Evolutionary conservation across 1,140 invertebrate genomes (phyloP).

Genomic region (Agrypnia vestita): DNA sequence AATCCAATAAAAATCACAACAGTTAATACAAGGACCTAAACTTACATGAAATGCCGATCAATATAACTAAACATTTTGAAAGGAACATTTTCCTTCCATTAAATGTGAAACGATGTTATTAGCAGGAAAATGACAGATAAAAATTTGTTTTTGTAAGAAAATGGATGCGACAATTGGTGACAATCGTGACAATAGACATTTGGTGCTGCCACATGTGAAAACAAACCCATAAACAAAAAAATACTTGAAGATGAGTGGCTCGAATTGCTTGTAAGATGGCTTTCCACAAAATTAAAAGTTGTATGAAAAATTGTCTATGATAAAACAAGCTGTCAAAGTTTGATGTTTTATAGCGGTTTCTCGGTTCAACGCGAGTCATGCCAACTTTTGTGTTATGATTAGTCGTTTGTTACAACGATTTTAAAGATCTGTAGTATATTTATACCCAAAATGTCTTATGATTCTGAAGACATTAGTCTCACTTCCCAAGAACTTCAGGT

Average conservation of each 20-base stretch:
- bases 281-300: neutral
- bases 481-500: constrained; percentile 85
- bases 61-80: constrained; percentile 38
- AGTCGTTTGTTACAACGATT: constrained; percentile 13
- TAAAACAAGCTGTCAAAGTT: constrained; percentile 48
- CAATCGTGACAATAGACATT: constrained; percentile 50
- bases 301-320: constrained; percentile 21
- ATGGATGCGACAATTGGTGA: constrained; percentile 54
- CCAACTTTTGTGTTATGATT: constrained; percentile 44
- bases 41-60: constrained; percentile 33
- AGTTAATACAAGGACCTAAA: neutral
- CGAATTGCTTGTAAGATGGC: too few species aligned
- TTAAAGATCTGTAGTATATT: constrained; percentile 13
- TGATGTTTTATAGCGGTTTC: constrained; percentile 47
- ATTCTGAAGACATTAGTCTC: constrained; percentile 69
- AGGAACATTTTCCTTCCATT: constrained; percentile 50
- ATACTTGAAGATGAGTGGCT: too few species aligned
- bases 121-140: constrained; percentile 44
- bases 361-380: constrained; percentile 37
- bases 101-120: constrained; percentile 36
- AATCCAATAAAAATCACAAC: neutral
- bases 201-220: constrained; percentile 17
- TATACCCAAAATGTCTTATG: constrained; percentile 43
- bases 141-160: constrained; percentile 46
- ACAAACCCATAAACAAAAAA: neutral